phyloP scores from a whole-genome alignment of 2,888 invertebrate genomes.

The Girardia tigrina region DNA sequence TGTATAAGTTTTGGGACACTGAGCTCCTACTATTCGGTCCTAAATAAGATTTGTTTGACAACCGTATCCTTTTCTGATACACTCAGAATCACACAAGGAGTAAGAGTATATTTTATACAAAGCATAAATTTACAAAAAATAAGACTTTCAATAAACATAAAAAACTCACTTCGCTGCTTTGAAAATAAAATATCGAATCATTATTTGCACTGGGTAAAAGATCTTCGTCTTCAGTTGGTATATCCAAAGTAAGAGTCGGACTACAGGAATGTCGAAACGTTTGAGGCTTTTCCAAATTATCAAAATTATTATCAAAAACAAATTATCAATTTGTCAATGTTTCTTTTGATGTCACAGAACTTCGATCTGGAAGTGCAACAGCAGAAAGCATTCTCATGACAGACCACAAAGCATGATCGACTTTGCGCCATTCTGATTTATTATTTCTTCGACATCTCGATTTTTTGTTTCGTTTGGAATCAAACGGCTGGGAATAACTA shows the following conservation, averaged over 20 bases:
- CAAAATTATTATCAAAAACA: neutral
- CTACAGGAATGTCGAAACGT: neutral
- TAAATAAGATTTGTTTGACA: too few species aligned
- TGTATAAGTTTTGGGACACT: too few species aligned
- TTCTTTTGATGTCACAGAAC: neutral
- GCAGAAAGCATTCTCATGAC: slow-evolving; percentile 25
- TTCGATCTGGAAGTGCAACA: neutral
- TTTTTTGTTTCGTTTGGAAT: slow-evolving; percentile 21
- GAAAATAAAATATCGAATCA: slow-evolving; percentile 13
- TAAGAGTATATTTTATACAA: too few species aligned
- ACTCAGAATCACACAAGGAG: too few species aligned
- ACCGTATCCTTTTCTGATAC: too few species aligned
- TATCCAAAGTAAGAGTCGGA: neutral
- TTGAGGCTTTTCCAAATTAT: neutral
- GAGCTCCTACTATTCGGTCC: too few species aligned
- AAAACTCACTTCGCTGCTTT: neutral
- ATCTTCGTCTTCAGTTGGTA: slow-evolving; percentile 7
- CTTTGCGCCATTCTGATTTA: slow-evolving; percentile 12
- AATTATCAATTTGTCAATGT: too few species aligned
- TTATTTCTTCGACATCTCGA: slow-evolving; percentile 2
- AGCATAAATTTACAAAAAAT: too few species aligned
- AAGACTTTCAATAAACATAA: neutral
- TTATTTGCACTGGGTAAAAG: neutral
- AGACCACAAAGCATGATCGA: neutral
- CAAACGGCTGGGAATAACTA: slow-evolving; percentile 4